These are phyloP conservation scores for Camelus dromedarius DNA, from an alignment of 2,113 vertebrate genomes.

Conservation along the genomic window DNA sequence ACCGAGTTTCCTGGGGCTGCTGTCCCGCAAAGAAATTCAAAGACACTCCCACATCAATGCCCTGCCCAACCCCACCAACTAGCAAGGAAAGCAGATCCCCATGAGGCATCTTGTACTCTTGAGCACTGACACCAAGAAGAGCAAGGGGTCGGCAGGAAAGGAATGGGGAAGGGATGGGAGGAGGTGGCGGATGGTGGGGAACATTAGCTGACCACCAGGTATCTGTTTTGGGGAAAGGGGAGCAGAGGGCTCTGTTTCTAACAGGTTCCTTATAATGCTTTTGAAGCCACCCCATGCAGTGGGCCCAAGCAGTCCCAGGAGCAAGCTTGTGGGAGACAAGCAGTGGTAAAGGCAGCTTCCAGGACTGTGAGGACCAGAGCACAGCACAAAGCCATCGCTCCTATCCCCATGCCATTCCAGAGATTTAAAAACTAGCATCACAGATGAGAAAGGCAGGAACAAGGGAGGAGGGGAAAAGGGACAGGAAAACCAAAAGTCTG, in stretches of 20 bases:
- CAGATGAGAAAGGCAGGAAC: conserved; percentile 75
- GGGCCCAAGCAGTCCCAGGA: conserved; percentile 8
- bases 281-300: conserved; percentile 25
- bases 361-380: not conserved
- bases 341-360: not conserved
- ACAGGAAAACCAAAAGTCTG: conserved; percentile 85
- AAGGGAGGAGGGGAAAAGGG: conserved; percentile 78
- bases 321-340: not conserved
- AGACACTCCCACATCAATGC: rapidly evolving
- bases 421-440: conserved; percentile 67
- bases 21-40: not conserved
- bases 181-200: not conserved
- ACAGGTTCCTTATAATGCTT: not conserved
- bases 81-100: conserved; percentile 53
- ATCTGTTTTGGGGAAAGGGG: not conserved
- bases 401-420: conserved; percentile 17
- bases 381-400: not conserved
- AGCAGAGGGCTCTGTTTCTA: not conserved
- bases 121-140: conserved; percentile 12
- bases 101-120: not conserved
- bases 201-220: not conserved
- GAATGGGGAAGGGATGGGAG: not conserved
- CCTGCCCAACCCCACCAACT: not conserved
- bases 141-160: conserved; percentile 36
- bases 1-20: not conserved